Evolutionary conservation across 2,113 vertebrate genomes (phyloP), one percentile per base, ranked within the genome.

Genomic region (Seriola rivoliana): DNA sequence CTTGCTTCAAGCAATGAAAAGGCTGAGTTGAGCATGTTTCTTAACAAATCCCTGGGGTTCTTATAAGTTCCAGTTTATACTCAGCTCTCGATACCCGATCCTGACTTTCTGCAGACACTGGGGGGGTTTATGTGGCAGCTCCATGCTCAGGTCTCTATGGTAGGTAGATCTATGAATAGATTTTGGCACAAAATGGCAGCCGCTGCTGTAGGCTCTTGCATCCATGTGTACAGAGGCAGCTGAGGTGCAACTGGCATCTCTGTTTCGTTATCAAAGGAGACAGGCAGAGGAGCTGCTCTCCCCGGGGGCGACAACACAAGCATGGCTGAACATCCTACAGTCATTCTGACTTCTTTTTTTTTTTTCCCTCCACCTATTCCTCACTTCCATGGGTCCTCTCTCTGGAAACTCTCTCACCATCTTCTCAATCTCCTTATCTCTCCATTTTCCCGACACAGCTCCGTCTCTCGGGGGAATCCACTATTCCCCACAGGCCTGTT

Each of bases 221-320:
- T 66, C 57, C 71, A 25, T 63, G 66, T 64, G 64, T 44, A 78
- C 48, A 6, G 71, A 87, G 76, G 58, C 82, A 80, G 68, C 70
- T 5, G 54, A 78, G 84, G 79, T 79, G 64, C 81, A 85, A 75
- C 84, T 84, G 88, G 84, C 83, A 71, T 87, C 86, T 87, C 71
- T 8, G 57, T 60, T 77, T 76, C 44, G 59, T 91, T 90, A 93
- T 92, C 92, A 85, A 78, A 87, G 78, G 48, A 83, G 86, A 81
- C 91, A 91, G 91, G 65, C 75, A n/a, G 83, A 70, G 81, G 83
- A 84, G 70, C 63, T 16, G 32, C 44, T 81, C 55, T 73, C 80
- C 81, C 87, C 70, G 25, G 74, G 40, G 81, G 73, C 12, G 34
- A 52, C 55, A 44, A 38, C 78, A 66, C 50, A 59, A 64, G 63